Evolutionary conservation across 2,888 invertebrate species (phyloP).

Genomic region (Punctoribates punctum): DNA sequence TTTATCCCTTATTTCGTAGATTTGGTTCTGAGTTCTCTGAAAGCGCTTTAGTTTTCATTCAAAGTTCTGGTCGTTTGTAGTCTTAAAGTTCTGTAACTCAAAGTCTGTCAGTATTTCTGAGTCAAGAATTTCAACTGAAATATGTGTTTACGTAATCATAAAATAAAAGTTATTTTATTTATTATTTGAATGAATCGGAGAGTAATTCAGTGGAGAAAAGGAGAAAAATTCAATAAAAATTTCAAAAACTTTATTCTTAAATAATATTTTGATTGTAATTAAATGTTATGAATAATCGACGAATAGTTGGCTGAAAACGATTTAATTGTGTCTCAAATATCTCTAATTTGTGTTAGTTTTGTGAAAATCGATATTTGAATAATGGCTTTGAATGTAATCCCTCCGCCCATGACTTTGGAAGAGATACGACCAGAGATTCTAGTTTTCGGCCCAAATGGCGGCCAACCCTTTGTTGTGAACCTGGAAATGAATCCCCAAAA

Average conservation of each 20-base stretch:
- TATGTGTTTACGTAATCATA: slow-evolving; percentile 30
- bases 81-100: neutral
- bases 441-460: slow-evolving; percentile 40
- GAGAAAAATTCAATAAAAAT: neutral
- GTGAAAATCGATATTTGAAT: neutral
- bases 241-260: neutral
- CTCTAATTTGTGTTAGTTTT: neutral
- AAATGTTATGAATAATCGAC: neutral
- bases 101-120: slow-evolving; percentile 1
- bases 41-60: neutral
- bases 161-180: slow-evolving; percentile 18
- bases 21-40: neutral
- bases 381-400: slow-evolving; percentile 29
- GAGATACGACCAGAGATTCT: slow-evolving; percentile 40
- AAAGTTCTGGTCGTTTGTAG: neutral
- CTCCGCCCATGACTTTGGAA: slow-evolving; percentile 28
- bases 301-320: neutral
- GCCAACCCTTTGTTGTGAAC: slow-evolving; percentile 16
- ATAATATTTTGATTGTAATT: neutral
- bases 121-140: slow-evolving; percentile 10
- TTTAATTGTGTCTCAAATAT: neutral
- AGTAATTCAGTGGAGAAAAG: neutral
- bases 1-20: neutral
- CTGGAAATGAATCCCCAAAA: slow-evolving; percentile 33
- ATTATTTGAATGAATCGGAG: neutral